These are phyloP conservation scores for Phaetusa simplex DNA, from an alignment of 2,113 vertebrate species.

Conservation along the genomic window DNA sequence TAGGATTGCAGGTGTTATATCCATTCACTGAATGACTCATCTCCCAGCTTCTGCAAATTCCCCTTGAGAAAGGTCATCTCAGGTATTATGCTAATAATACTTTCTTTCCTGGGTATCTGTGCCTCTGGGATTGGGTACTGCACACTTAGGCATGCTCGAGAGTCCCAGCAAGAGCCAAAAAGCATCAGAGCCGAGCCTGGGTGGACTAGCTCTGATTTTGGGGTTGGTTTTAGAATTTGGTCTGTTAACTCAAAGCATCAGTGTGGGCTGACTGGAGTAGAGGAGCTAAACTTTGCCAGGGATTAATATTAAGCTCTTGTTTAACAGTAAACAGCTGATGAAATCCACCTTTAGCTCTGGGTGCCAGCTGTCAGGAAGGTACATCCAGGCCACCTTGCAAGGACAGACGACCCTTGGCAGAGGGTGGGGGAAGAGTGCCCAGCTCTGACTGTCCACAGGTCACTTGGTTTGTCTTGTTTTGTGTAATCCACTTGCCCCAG, in stretches of 20 bases:
- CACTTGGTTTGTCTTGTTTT: not conserved
- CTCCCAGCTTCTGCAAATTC: constrained; percentile 15
- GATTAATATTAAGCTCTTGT: constrained; percentile 55
- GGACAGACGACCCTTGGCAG: not conserved
- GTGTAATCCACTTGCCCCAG: not conserved
- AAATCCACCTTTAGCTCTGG: constrained; percentile 34
- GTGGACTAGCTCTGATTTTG: not conserved
- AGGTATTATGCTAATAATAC: constrained; percentile 14
- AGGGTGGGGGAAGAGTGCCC: not conserved
- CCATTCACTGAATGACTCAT: not conserved
- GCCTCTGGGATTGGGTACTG: not conserved
- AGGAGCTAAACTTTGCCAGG: not conserved
- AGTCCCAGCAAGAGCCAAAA: not conserved
- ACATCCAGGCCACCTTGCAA: not conserved
- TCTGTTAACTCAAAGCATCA: not conserved
- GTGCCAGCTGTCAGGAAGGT: constrained; percentile 11
- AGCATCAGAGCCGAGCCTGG: not conserved
- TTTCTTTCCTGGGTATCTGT: not conserved
- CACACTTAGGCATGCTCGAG: not conserved
- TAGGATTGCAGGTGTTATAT: not conserved
- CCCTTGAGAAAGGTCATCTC: constrained; percentile 24
- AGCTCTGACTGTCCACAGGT: not conserved
- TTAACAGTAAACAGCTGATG: constrained; percentile 18
- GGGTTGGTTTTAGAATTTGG: not conserved
- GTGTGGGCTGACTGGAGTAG: not conserved